These are phyloP conservation scores for Oreohelix idahoensis DNA, from an alignment of 1,140 invertebrate species.

Conservation along the genomic window DNA sequence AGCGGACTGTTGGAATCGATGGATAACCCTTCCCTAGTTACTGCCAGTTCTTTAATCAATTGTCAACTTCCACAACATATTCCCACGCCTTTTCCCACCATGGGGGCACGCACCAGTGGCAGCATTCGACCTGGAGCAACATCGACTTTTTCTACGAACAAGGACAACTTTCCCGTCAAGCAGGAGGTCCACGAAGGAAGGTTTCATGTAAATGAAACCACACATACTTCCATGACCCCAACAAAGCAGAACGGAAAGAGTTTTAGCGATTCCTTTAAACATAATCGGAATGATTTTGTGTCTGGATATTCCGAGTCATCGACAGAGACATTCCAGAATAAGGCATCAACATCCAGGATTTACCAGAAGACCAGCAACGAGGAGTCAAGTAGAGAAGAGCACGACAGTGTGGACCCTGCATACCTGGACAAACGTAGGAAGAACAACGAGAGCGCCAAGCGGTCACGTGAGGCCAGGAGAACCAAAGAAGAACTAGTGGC, in stretches of 20 bases:
- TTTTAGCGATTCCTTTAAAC: not conserved
- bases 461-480: constrained; percentile 70
- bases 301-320: not conserved
- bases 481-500: constrained; percentile 84
- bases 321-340: not conserved
- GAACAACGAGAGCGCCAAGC: constrained; percentile 74
- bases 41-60: not conserved
- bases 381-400: not conserved
- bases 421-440: constrained; percentile 74
- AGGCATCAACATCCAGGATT: not conserved
- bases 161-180: not conserved
- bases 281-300: not conserved
- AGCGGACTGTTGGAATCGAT: not conserved
- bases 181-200: not conserved
- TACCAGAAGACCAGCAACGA: not conserved
- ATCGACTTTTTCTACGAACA: not conserved
- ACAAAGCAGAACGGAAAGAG: not conserved
- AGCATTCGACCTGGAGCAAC: not conserved
- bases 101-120: not conserved
- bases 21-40: not conserved
- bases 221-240: not conserved
- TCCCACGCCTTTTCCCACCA: not conserved
- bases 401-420: constrained; percentile 63
- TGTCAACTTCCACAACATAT: not conserved
- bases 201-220: not conserved